Conservation (phyloP, 2,113 vertebrate species). For the Cheirogaleus medius region DNA sequence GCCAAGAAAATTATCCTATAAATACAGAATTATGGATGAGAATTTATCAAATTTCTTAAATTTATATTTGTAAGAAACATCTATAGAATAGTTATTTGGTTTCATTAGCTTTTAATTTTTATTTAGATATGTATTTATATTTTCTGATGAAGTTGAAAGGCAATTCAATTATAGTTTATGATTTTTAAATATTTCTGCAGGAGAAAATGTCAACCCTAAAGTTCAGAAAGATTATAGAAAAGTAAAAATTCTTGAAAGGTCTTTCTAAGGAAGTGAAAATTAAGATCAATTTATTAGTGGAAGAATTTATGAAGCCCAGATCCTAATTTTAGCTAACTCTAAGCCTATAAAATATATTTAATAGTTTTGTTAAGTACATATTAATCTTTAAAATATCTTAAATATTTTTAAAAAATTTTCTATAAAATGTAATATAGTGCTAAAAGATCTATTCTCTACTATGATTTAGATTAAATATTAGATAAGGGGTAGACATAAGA, state of each 20-base stretch:
- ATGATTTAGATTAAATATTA: conserved; percentile 39
- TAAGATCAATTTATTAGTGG: conserved; percentile 12
- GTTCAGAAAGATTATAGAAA: conserved; percentile 31
- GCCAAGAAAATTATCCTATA: not conserved
- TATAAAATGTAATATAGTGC: too few species aligned
- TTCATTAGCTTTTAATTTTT: conserved; percentile 21
- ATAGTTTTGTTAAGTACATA: not conserved
- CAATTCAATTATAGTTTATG: conserved; percentile 2
- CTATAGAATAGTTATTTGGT: not conserved
- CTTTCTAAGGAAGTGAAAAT: conserved; percentile 17
- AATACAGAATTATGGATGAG: not conserved
- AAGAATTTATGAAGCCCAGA: not conserved
- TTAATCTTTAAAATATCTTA: conserved; percentile 37
- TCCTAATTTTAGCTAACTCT: not conserved
- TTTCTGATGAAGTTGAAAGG: not conserved
- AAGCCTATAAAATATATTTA: not conserved
- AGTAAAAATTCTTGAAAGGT: not conserved
- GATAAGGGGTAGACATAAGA: not conserved
- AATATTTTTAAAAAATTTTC: not conserved
- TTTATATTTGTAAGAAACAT: not conserved
- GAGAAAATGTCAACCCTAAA: conserved; percentile 7
- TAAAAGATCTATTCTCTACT: not conserved
- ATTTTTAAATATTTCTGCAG: conserved; percentile 44
- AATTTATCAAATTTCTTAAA: not conserved
- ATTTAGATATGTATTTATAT: not conserved